phyloP scores from a whole-genome alignment of 2,113 vertebrate species.

The Atherinomorus stipes region DNA sequence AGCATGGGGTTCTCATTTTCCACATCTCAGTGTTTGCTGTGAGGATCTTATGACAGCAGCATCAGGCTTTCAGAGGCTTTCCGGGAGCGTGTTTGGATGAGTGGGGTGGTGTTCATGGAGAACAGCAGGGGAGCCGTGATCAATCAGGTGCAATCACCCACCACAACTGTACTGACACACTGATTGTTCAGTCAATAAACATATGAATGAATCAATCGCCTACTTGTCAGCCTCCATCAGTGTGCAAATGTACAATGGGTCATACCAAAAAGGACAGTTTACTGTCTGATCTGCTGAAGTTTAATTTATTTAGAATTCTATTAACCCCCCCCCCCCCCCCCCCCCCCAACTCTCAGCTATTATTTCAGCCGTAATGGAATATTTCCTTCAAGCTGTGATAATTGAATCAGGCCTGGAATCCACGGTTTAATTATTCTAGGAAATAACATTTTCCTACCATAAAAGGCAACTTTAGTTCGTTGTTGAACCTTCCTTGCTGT shows the following conservation, averaged over 20 bases:
- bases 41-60: conserved; percentile 40
- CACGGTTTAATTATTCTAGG: conserved; percentile 24
- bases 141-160: conserved; percentile 58
- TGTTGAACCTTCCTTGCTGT: conserved; percentile 27
- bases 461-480: conserved; percentile 53
- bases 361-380: conserved; percentile 7
- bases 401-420: conserved; percentile 17
- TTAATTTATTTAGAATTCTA: background rate
- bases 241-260: background rate
- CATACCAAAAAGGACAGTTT: background rate
- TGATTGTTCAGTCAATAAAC: conserved; percentile 66
- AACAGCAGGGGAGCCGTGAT: conserved; percentile 49
- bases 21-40: conserved; percentile 23
- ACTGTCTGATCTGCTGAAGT: conserved; percentile 10
- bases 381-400: conserved; percentile 27
- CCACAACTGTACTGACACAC: conserved; percentile 48
- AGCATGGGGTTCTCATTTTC: conserved; percentile 68
- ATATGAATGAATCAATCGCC: conserved; percentile 57
- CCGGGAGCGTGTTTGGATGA: background rate
- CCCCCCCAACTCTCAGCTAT: background rate
- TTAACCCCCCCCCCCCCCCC: too few relatives aligned
- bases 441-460: conserved; percentile 25
- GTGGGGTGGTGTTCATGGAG: conserved; percentile 17
- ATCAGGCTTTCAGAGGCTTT: background rate
- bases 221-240: conserved; percentile 33